A percentile compares a stretch with the other conserved stretches of the same genome.
These are phyloP conservation scores for Selenia dentaria DNA, from an alignment of 2,888 invertebrate species.

Conservation along the genomic window DNA sequence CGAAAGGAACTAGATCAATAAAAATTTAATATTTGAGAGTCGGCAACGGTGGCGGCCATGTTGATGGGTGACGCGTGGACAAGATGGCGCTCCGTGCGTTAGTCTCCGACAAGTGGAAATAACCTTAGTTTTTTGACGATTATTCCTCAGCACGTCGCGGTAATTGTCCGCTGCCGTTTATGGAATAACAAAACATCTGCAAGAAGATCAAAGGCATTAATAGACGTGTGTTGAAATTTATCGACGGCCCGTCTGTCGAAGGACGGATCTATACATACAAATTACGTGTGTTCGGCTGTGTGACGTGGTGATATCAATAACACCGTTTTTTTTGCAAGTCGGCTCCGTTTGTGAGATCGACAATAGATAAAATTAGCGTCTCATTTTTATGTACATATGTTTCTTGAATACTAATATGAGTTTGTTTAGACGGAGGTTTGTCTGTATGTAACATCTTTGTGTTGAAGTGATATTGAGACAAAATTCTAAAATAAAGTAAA, in stretches of 20 bases:
- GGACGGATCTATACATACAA: constrained; percentile 63
- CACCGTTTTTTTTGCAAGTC: constrained; percentile 35
- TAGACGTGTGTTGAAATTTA: constrained; percentile 81
- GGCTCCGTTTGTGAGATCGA: constrained; percentile 34
- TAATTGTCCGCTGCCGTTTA: constrained; percentile 70
- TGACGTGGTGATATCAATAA: constrained; percentile 32
- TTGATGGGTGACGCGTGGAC: constrained; percentile 49
- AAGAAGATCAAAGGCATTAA: constrained; percentile 80
- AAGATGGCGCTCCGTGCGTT: constrained; percentile 45
- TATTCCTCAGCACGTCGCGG: constrained; percentile 72
- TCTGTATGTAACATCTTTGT: constrained; percentile 2
- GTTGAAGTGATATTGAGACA: constrained; percentile 8
- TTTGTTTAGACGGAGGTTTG: constrained; percentile 1
- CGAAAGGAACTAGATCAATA: constrained; percentile 56
- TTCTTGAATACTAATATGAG: constrained; percentile 29
- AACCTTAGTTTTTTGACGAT: constrained; percentile 68
- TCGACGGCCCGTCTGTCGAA: constrained; percentile 66
- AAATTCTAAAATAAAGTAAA: constrained; percentile 14
- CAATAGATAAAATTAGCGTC: constrained; percentile 33
- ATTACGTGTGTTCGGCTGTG: constrained; percentile 33
- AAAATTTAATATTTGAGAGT: constrained; percentile 42
- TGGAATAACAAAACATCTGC: constrained; percentile 75
- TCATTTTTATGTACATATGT: constrained; percentile 28
- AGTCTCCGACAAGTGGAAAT: constrained; percentile 46
- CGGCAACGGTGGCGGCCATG: constrained; percentile 44